A percentile compares a stretch with the other conserved stretches of the same genome.
Conservation (phyloP, 2,888 invertebrate genomes). For the Drosophila quinaria region DNA sequence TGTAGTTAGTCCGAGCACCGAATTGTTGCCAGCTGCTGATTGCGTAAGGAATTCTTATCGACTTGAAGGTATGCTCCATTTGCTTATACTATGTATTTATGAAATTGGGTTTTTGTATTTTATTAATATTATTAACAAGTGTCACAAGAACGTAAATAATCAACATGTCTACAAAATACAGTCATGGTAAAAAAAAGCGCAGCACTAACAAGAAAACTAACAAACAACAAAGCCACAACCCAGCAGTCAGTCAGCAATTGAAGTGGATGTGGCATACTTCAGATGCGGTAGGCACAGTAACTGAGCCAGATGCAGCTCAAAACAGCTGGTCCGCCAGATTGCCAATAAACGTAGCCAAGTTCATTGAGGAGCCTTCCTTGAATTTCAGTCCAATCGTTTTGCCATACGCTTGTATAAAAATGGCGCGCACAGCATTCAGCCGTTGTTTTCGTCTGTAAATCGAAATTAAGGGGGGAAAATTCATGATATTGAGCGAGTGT, state of each 20-base stretch:
- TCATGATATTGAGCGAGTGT: not conserved
- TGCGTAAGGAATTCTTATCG: conserved; percentile 35
- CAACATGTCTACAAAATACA: conserved; percentile 70
- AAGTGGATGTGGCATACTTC: conserved; percentile 48
- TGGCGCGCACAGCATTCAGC: conserved; percentile 81
- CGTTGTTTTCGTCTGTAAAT: conserved; percentile 81
- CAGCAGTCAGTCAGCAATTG: conserved; percentile 22
- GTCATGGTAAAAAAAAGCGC: conserved; percentile 59
- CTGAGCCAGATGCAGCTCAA: conserved; percentile 35
- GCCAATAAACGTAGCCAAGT: conserved; percentile 80
- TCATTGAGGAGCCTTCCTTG: conserved; percentile 83
- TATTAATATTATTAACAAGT: conserved; percentile 58
- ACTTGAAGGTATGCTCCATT: conserved; percentile 15
- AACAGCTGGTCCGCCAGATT: conserved; percentile 79
- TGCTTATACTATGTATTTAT: conserved; percentile 25
- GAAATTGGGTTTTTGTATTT: conserved; percentile 19
- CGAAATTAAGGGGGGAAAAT: not conserved
- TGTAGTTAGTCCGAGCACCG: conserved; percentile 2
- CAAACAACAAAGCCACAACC: conserved; percentile 66
- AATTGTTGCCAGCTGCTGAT: not conserved
- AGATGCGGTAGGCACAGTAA: conserved; percentile 16
- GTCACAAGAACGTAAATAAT: conserved; percentile 67
- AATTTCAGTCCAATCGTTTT: conserved; percentile 84
- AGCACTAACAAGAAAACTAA: conserved; percentile 59
- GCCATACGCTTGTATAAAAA: conserved; percentile 83